These are phyloP conservation scores for Hydropsyche tenuis DNA, from an alignment of 1,140 invertebrate genomes.

Conservation along the genomic window DNA sequence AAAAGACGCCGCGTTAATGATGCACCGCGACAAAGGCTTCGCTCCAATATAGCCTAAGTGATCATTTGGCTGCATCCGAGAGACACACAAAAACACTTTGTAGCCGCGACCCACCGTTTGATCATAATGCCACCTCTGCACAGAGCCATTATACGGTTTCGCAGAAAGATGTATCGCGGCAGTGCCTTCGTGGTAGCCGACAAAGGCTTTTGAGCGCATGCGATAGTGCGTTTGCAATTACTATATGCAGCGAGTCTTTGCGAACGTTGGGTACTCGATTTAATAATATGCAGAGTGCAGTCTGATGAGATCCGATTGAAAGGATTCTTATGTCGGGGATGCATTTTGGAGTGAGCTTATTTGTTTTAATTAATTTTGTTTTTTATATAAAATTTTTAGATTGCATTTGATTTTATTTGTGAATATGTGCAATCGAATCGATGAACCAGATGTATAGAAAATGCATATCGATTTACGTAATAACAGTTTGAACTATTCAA, in stretches of 20 bases:
- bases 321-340: too few species aligned
- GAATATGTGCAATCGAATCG: too few species aligned
- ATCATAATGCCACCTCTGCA: constrained; percentile 17
- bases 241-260: neutral
- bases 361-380: too few species aligned
- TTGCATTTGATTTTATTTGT: too few species aligned
- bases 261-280: neutral
- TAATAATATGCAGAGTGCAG: neutral
- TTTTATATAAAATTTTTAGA: too few species aligned
- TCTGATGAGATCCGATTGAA: too few species aligned
- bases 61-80: constrained; percentile 24
- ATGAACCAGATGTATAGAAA: too few species aligned
- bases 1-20: constrained; percentile 8
- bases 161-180: neutral
- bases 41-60: constrained; percentile 16
- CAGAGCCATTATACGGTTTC: constrained; percentile 16
- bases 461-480: too few species aligned
- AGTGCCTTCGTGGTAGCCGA: neutral
- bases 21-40: constrained; percentile 19
- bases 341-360: too few species aligned
- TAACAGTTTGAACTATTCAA: too few species aligned
- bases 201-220: neutral
- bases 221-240: constrained; percentile 14
- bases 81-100: constrained; percentile 19
- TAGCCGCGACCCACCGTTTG: constrained; percentile 21